A percentile compares a stretch with the other conserved stretches of the same genome.
Evolutionary conservation across 2,113 vertebrate genomes (phyloP).

Genomic region (Nipponia nippon): DNA sequence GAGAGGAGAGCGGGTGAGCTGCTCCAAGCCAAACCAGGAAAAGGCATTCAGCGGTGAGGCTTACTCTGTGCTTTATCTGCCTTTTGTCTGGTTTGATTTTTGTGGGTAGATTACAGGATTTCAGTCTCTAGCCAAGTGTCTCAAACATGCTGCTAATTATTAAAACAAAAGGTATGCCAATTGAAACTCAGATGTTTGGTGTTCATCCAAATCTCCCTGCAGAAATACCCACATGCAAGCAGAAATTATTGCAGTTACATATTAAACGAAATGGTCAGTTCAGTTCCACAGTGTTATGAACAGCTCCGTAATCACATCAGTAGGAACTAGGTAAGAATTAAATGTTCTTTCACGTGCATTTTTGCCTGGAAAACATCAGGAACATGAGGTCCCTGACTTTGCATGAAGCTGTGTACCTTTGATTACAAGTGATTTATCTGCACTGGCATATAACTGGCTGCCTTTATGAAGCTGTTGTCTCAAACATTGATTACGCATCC

Average conservation of each 20-base stretch:
- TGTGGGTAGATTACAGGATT: neutral
- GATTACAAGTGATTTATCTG: neutral
- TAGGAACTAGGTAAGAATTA: neutral
- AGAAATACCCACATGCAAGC: neutral
- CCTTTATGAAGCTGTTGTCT: neutral
- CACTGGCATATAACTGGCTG: neutral
- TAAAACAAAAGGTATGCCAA: neutral
- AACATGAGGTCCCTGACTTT: neutral
- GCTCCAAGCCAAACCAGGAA: neutral
- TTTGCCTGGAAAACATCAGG: neutral
- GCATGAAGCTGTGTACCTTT: neutral
- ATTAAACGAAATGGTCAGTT: neutral
- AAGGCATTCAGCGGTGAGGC: neutral
- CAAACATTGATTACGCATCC: neutral
- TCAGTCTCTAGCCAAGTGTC: neutral
- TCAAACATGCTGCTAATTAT: neutral
- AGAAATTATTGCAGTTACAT: slow-evolving; percentile 9
- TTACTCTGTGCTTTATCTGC: neutral
- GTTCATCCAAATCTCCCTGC: neutral
- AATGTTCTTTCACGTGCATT: neutral
- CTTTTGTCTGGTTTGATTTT: neutral
- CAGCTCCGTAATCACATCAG: neutral
- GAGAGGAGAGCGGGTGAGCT: neutral
- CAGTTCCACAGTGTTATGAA: neutral
- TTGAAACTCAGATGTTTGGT: neutral